Evolutionary conservation across 2,113 vertebrate genomes (phyloP).

Genomic region (Cyphomyrus plagiostoma): DNA sequence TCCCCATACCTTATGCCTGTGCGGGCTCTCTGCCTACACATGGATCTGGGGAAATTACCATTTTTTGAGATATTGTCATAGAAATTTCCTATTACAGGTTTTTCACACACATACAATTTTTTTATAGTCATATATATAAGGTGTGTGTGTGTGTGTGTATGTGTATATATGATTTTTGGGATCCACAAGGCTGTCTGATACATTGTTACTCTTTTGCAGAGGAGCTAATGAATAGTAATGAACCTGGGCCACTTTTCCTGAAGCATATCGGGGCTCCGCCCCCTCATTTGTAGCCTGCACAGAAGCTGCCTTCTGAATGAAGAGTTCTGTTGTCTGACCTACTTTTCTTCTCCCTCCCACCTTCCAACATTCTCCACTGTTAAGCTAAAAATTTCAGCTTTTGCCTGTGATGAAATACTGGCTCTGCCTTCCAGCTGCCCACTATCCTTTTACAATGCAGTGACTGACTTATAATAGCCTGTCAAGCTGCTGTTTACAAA

Average conservation of each 20-base stretch:
- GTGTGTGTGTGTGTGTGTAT: too few species aligned
- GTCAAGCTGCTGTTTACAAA: not conserved
- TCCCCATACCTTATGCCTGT: not conserved
- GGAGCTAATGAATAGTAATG: constrained; percentile 13
- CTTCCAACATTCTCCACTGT: not conserved
- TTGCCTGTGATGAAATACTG: not conserved
- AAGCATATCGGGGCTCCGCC: not conserved
- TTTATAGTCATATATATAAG: not conserved
- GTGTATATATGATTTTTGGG: not conserved
- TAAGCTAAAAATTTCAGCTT: constrained; percentile 1
- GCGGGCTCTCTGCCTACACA: not conserved
- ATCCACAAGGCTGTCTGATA: not conserved
- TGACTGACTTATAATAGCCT: not conserved
- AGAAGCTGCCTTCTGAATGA: constrained; percentile 2
- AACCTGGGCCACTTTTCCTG: not conserved
- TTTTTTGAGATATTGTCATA: not conserved
- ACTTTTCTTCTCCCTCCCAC: not conserved
- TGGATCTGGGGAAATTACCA: not conserved
- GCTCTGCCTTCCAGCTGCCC: not conserved
- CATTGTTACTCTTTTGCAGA: not conserved
- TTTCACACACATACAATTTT: not conserved
- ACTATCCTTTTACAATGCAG: not conserved
- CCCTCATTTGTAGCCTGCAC: not conserved
- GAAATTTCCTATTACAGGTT: not conserved
- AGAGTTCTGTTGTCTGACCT: constrained; percentile 8